A percentile compares a stretch with the other conserved stretches of the same genome.
Conservation (phyloP, 1,140 invertebrate genomes). For the Leptonema lineaticorne region DNA sequence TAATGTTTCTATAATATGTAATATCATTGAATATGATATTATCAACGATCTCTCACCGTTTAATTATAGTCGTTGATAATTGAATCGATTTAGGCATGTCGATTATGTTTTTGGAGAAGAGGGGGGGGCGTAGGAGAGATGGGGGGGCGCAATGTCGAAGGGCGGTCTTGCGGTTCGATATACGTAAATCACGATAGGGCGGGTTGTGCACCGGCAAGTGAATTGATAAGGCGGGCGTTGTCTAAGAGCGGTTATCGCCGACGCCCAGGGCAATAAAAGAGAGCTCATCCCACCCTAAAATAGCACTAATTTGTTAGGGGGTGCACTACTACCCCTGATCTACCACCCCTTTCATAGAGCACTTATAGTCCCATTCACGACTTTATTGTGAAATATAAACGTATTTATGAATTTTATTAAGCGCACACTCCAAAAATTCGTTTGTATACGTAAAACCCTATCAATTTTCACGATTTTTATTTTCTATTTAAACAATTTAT, state of each 20-base stretch:
- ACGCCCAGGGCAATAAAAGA: slow-evolving; percentile 56
- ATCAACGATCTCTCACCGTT: no score
- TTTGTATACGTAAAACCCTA: no score
- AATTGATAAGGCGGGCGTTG: slow-evolving; percentile 45
- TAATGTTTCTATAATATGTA: no score
- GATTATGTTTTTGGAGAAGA: neutral
- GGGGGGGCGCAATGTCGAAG: neutral
- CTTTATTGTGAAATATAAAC: no score
- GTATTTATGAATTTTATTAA: no score
- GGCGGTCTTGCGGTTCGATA: no score
- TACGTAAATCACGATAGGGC: neutral
- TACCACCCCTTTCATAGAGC: neutral
- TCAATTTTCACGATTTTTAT: no score
- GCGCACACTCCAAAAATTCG: no score
- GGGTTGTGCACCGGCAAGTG: slow-evolving; percentile 27
- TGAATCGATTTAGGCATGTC: neutral
- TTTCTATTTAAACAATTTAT: no score
- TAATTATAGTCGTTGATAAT: no score
- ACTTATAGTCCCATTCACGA: no score
- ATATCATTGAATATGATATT: no score
- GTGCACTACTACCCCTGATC: slow-evolving; percentile 8
- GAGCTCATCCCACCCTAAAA: slow-evolving; percentile 47
- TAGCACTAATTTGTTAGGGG: slow-evolving; percentile 40
- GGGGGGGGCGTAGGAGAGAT: neutral
- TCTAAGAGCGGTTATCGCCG: slow-evolving; percentile 48